A percentile compares a stretch with the other conserved stretches of the same genome.
Conservation (phyloP, 1,140 invertebrate species). For the Drosophila melanogaster region Release_6_plus_ISO1_MT NT_033777.3:22218001-22218500, state of each 20-base stretch:
- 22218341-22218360: constrained; percentile 62
- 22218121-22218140: constrained; percentile 15
- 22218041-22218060: constrained; percentile 83
- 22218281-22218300: constrained; percentile 44
- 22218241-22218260: constrained; percentile 9
- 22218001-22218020: constrained; percentile 37
- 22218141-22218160: constrained; percentile 82
- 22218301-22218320: constrained; percentile 8
- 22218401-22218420: constrained; percentile 53
- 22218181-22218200: constrained; percentile 76
- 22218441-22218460: constrained; percentile 59
- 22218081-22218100: too few relatives aligned
- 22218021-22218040: constrained; percentile 67
- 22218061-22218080: constrained; percentile 63
- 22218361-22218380: constrained; percentile 73
- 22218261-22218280: neutral
- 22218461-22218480: constrained; percentile 68
- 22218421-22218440: constrained; percentile 7
- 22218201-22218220: constrained; percentile 54
- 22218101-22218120: neutral
- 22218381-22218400: constrained; percentile 73
- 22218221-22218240: constrained; percentile 22
- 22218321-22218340: constrained; percentile 73
- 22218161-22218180: constrained; percentile 57
- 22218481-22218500: constrained; percentile 68